These are phyloP conservation scores for Dysmachus trigonus DNA, from an alignment of 2,888 invertebrate genomes.

Conservation along the genomic window DNA sequence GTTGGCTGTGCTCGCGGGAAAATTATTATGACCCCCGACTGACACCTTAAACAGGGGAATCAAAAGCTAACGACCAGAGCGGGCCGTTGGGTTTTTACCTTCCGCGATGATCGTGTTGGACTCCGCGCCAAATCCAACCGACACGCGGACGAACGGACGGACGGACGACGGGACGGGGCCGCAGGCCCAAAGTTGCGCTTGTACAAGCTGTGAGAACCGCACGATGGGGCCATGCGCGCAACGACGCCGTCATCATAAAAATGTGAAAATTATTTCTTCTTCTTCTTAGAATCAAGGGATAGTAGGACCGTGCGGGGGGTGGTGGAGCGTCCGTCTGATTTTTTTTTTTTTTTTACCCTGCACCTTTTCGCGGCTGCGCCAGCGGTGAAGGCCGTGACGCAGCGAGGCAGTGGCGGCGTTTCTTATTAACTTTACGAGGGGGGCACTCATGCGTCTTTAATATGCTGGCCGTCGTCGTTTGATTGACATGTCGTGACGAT, in stretches of 20 bases:
- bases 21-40: conserved; percentile 44
- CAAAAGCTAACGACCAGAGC: conserved; percentile 15
- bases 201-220: conserved; percentile 23
- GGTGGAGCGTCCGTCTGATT: not conserved
- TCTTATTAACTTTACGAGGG: conserved; percentile 16
- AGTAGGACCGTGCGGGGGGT: not conserved
- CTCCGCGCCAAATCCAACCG: not conserved
- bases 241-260: not conserved
- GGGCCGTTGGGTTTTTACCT: conserved; percentile 6
- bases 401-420: conserved; percentile 7
- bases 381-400: not conserved
- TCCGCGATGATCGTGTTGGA: not conserved
- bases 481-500: conserved; percentile 49
- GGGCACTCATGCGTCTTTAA: conserved; percentile 33
- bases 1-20: conserved; percentile 4
- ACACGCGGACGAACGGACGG: no score
- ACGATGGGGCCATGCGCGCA: not conserved
- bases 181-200: not conserved
- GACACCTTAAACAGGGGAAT: conserved; percentile 38
- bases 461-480: conserved; percentile 15
- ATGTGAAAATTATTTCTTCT: not conserved
- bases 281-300: no score
- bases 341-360: not conserved
- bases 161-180: no score
- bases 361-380: not conserved